A percentile compares a stretch with the other conserved stretches of the same genome.
phyloP scores from a whole-genome alignment of 2,113 vertebrate genomes.

The Amphilophus citrinellus region DNA sequence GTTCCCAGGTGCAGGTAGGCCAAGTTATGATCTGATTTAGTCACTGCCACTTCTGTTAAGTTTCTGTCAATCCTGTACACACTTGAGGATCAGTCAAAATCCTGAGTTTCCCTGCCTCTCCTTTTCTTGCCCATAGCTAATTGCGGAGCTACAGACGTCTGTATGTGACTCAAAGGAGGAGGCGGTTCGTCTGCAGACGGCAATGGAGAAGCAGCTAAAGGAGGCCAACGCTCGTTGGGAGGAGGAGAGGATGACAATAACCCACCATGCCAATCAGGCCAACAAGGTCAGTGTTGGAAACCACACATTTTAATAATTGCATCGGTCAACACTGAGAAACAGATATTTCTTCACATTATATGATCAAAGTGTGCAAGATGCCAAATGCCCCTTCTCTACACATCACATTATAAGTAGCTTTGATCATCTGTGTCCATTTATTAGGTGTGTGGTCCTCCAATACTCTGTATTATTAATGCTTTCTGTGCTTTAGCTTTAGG shows the following conservation, averaged over 20 bases:
- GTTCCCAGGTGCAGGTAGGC: background rate
- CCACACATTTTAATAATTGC: background rate
- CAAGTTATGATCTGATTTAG: background rate
- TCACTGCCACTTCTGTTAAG: background rate
- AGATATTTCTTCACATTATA: background rate
- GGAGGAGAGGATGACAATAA: conserved; percentile 85
- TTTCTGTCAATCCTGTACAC: background rate
- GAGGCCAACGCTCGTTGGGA: conserved; percentile 83
- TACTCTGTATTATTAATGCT: background rate
- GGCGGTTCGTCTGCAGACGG: conserved; percentile 81
- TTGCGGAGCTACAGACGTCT: conserved; percentile 86
- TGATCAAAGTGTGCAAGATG: background rate
- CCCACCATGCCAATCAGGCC: conserved; percentile 82
- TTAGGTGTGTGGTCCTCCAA: background rate
- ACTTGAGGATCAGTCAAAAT: background rate
- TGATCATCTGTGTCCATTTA: background rate
- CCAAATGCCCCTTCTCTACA: background rate
- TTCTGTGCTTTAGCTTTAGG: background rate
- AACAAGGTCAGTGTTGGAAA: conserved; percentile 83
- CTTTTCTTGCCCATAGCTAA: conserved; percentile 78
- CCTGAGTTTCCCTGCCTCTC: background rate
- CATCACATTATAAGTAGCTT: background rate
- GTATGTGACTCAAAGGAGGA: conserved; percentile 85
- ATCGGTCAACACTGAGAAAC: background rate
- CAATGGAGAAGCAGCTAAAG: conserved; percentile 81